These are phyloP conservation scores for Chaetogeoica ovagalla DNA, from an alignment of 2,888 invertebrate species.

Conservation along the genomic window DNA sequence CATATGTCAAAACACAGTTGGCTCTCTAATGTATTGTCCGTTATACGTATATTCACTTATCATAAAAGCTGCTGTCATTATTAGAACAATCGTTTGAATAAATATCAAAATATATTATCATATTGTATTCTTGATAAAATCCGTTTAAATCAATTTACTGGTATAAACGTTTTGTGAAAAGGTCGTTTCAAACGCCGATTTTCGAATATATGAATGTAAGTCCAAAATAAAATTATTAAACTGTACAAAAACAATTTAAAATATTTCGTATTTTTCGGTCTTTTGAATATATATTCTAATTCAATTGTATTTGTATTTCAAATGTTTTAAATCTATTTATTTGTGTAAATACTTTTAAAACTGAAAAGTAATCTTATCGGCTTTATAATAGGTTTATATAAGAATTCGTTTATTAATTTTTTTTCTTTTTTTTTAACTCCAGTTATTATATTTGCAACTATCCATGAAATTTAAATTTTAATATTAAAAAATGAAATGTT, in stretches of 20 bases:
- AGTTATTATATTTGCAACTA: neutral
- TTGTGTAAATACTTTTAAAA: neutral
- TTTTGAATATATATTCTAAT: neutral
- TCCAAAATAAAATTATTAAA: too few species aligned
- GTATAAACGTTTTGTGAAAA: too few species aligned
- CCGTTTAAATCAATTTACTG: too few species aligned
- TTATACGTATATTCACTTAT: neutral
- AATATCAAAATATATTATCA: too few species aligned
- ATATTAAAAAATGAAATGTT: neutral
- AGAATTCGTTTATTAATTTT: neutral
- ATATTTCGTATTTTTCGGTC: neutral
- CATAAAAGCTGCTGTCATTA: too few species aligned
- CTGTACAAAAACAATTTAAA: too few species aligned
- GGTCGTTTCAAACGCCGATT: too few species aligned
- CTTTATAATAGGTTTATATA: neutral
- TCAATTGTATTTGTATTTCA: neutral
- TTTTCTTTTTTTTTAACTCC: neutral
- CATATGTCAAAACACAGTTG: slow-evolving; percentile 2
- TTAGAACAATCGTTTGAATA: too few species aligned
- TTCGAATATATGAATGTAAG: too few species aligned
- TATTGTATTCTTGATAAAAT: too few species aligned
- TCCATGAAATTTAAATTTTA: neutral
- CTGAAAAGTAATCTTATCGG: neutral
- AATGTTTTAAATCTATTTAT: neutral
- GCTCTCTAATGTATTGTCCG: neutral